Evolutionary conservation across 2,888 invertebrate genomes (phyloP).

Genomic region (Caenorhabditis sp.): DNA sequence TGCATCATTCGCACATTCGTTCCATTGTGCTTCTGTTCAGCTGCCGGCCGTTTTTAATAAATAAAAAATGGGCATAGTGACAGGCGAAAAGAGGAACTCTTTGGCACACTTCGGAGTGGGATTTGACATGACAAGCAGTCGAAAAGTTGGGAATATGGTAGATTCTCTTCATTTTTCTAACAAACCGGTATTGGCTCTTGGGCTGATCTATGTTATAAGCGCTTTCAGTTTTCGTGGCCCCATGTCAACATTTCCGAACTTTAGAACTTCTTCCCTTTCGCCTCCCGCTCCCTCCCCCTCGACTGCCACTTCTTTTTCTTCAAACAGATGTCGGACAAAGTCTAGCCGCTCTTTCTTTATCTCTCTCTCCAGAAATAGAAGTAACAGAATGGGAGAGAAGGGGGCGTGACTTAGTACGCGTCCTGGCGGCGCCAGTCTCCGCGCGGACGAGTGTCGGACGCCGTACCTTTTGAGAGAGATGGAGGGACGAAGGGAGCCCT

Average conservation of each 20-base stretch:
- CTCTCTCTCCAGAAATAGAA: constrained; percentile 11
- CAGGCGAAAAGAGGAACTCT: background rate
- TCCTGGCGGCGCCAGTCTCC: constrained; percentile 59
- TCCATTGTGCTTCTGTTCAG: constrained; percentile 8
- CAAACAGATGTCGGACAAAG: background rate
- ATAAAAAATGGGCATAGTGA: constrained; percentile 54
- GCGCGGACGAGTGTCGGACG: too few species aligned
- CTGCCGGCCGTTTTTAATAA: constrained; percentile 39
- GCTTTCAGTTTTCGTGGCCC: too few species aligned
- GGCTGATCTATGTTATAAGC: too few species aligned
- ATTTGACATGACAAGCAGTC: too few species aligned
- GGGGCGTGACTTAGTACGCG: constrained; percentile 26
- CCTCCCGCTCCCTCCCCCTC: background rate
- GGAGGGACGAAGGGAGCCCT: background rate
- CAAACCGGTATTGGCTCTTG: too few species aligned
- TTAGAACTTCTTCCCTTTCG: background rate
- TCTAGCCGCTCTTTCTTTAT: background rate
- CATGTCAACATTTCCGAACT: too few species aligned
- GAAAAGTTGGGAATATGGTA: too few species aligned
- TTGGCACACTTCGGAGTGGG: background rate
- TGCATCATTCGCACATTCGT: constrained; percentile 19
- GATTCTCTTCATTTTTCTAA: too few species aligned
- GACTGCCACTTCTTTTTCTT: background rate
- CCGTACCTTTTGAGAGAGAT: constrained; percentile 29
- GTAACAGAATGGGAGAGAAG: too few species aligned